Conservation (phyloP, 2,888 invertebrate species). For the Drosophila nr. perissopoda region DNA sequence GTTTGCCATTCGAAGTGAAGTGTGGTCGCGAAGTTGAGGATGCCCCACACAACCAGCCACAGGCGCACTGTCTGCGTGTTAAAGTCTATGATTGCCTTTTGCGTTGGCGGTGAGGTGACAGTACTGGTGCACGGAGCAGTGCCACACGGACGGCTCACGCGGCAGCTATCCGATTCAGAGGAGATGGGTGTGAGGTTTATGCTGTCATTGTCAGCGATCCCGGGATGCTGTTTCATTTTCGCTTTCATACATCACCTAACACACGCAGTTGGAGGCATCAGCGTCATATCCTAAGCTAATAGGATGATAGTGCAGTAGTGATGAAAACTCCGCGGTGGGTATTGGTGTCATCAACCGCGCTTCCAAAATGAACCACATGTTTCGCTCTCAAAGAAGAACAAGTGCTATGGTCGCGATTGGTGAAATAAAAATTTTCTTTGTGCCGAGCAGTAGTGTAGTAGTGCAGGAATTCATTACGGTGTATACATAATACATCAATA, state of each 20-base stretch:
- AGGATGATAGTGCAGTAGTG: constrained; percentile 10
- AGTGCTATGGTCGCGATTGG: neutral
- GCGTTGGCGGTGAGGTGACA: constrained; percentile 20
- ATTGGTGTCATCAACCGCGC: constrained; percentile 30
- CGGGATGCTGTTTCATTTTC: constrained; percentile 40
- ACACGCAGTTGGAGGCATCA: constrained; percentile 66
- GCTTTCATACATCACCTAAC: constrained; percentile 19
- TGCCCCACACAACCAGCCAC: constrained; percentile 19
- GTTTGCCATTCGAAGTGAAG: constrained; percentile 26
- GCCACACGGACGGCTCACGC: constrained; percentile 60
- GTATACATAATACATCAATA: neutral
- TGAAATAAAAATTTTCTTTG: neutral
- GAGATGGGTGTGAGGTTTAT: constrained; percentile 28
- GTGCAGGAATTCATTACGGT: neutral
- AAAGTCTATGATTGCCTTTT: constrained; percentile 25
- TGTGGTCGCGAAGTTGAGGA: constrained; percentile 23
- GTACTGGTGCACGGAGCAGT: constrained; percentile 19
- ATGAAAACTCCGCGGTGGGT: constrained; percentile 40
- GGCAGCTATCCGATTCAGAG: constrained; percentile 16
- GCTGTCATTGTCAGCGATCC: constrained; percentile 36
- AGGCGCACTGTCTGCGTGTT: constrained; percentile 6
- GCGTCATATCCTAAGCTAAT: constrained; percentile 48
- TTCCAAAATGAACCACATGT: neutral
- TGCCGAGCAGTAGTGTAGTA: neutral
- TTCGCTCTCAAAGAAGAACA: neutral